phyloP scores from a whole-genome alignment of 2,113 vertebrate genomes.

The Neotragus moschatus region DNA sequence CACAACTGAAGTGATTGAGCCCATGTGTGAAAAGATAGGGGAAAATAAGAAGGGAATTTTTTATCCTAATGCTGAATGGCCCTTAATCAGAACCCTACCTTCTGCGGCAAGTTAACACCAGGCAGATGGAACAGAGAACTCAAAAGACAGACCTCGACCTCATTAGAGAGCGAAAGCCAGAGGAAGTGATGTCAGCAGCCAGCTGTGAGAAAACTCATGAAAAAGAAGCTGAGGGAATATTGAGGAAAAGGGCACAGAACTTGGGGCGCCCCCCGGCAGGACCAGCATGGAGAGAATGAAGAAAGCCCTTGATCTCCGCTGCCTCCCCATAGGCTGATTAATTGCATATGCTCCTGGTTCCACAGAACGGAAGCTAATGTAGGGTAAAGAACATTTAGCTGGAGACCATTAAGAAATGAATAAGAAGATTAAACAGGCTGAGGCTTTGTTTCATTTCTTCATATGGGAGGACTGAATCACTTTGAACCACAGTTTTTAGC shows the following conservation, averaged over 20 bases:
- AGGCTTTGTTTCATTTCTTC: background rate
- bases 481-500: background rate
- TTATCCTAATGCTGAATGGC: background rate
- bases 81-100: background rate
- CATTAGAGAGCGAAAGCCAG: constrained; percentile 18
- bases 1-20: background rate
- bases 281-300: too few species aligned
- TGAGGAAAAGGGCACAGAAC: background rate
- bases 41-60: background rate
- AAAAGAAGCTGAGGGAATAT: background rate
- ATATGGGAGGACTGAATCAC: background rate
- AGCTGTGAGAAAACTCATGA: background rate
- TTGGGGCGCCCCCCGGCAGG: background rate
- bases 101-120: background rate
- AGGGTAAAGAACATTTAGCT: background rate
- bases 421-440: background rate
- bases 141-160: background rate
- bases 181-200: background rate
- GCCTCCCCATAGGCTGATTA: background rate
- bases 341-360: background rate
- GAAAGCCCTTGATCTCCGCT: background rate
- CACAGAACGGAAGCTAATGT: background rate
- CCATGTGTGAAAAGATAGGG: background rate
- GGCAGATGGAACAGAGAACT: background rate
- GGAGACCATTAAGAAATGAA: background rate